These are phyloP conservation scores for Micromesistius poutassou DNA, from an alignment of 2,797 vertebrate species.

Conservation along the genomic window DNA sequence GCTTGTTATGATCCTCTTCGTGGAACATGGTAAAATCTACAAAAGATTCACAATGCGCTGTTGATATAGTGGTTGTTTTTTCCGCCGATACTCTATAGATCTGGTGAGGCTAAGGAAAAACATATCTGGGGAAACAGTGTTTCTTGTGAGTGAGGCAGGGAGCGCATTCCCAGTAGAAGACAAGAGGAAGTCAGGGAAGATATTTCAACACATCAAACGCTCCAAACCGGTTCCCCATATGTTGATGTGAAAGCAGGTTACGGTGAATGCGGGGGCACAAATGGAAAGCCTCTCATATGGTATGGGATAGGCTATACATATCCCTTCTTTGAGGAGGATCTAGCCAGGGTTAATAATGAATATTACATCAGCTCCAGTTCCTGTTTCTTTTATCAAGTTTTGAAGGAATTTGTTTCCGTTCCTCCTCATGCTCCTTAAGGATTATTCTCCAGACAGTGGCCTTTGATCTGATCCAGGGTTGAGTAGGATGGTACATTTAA, in stretches of 20 bases:
- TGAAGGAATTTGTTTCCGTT: background rate
- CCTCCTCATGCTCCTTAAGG: background rate
- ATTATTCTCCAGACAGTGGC: no score
- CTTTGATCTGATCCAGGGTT: constrained; percentile 26
- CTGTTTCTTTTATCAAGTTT: background rate
- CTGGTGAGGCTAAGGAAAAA: background rate
- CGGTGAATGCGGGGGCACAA: background rate
- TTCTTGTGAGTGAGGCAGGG: background rate
- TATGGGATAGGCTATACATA: background rate
- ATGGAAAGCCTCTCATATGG: background rate
- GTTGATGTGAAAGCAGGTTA: background rate
- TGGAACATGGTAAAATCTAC: background rate
- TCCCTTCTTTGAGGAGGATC: background rate
- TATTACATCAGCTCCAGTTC: background rate
- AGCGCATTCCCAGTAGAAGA: background rate
- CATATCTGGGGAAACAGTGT: background rate
- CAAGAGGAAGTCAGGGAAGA: background rate
- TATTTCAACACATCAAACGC: background rate
- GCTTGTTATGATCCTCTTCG: background rate
- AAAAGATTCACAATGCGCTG: background rate
- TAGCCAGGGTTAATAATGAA: background rate
- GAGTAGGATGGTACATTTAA: constrained; percentile 12
- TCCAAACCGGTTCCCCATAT: background rate
- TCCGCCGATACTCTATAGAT: no score
- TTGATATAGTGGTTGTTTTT: background rate